These are phyloP conservation scores for Gryon sp. DNA, from an alignment of 1,140 invertebrate genomes.

Conservation along the genomic window DNA sequence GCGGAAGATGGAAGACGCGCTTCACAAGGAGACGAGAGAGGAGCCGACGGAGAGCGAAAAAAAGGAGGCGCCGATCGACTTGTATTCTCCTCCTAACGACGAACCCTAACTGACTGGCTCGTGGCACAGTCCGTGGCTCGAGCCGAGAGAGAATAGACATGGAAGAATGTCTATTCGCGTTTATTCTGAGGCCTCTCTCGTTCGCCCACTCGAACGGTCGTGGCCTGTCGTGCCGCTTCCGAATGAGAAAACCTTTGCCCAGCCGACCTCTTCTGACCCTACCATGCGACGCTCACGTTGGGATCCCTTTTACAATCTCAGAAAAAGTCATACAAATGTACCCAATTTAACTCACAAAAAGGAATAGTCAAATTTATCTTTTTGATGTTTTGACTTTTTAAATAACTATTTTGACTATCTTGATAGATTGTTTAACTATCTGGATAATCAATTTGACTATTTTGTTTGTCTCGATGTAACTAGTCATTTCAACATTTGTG, in stretches of 20 bases:
- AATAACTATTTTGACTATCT: no score
- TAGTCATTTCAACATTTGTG: no score
- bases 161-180: conserved; percentile 44
- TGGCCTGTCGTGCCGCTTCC: conserved; percentile 47
- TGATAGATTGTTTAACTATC: no score
- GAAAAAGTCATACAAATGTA: conserved; percentile 17
- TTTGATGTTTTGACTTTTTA: no score
- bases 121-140: conserved; percentile 12
- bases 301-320: conserved; percentile 17
- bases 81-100: conserved; percentile 53
- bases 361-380: no score
- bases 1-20: conserved; percentile 38
- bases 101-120: conserved; percentile 51
- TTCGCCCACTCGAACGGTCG: conserved; percentile 58
- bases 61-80: conserved; percentile 43
- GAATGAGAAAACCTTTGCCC: conserved; percentile 54
- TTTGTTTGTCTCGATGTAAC: no score
- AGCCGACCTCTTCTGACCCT: conserved; percentile 28
- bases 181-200: conserved; percentile 39
- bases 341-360: no score
- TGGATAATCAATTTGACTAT: no score
- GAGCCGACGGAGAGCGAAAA: conserved; percentile 20
- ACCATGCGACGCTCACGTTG: background rate
- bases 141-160: conserved; percentile 48
- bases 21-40: conserved; percentile 1